Percentiles rank a stretch among this genome's conserved stretches.
phyloP scores from a whole-genome alignment of 2,113 vertebrate genomes.

The Thryonomys swinderianus region DNA sequence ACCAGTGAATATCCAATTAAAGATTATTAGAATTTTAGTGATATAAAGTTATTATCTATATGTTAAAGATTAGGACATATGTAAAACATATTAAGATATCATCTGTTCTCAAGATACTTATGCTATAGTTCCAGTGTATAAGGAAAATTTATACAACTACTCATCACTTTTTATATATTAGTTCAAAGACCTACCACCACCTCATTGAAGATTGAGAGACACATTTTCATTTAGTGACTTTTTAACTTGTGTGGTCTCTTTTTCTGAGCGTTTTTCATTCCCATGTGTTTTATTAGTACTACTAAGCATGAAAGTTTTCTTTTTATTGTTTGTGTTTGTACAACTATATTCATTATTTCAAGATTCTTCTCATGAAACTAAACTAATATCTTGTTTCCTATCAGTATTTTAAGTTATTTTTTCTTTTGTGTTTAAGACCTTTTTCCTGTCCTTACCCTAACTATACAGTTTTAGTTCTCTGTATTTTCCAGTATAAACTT shows the following conservation, averaged over 20 bases:
- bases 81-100: slow-evolving; percentile 64
- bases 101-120: slow-evolving; percentile 64
- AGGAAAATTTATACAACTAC: slow-evolving; percentile 51
- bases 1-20: slow-evolving; percentile 2
- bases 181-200: slow-evolving; percentile 64
- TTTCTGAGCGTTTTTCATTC: slow-evolving; percentile 44
- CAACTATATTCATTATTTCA: slow-evolving; percentile 12
- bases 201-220: slow-evolving; percentile 55
- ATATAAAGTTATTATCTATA: slow-evolving; percentile 48
- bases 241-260: slow-evolving; percentile 75
- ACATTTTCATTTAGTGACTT: slow-evolving; percentile 48
- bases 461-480: not conserved
- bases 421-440: slow-evolving; percentile 1
- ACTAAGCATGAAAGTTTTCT: not conserved
- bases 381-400: slow-evolving; percentile 35
- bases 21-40: slow-evolving; percentile 30
- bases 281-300: slow-evolving; percentile 60
- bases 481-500: not conserved
- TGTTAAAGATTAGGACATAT: slow-evolving; percentile 60
- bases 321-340: slow-evolving; percentile 58
- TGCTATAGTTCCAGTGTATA: slow-evolving; percentile 17
- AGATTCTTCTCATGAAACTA: slow-evolving; percentile 31
- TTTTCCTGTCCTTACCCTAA: not conserved
- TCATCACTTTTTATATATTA: slow-evolving; percentile 53
- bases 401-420: slow-evolving; percentile 23